These are phyloP conservation scores for Stenodera caucasica DNA, from an alignment of 2,888 invertebrate species.

Conservation along the genomic window DNA sequence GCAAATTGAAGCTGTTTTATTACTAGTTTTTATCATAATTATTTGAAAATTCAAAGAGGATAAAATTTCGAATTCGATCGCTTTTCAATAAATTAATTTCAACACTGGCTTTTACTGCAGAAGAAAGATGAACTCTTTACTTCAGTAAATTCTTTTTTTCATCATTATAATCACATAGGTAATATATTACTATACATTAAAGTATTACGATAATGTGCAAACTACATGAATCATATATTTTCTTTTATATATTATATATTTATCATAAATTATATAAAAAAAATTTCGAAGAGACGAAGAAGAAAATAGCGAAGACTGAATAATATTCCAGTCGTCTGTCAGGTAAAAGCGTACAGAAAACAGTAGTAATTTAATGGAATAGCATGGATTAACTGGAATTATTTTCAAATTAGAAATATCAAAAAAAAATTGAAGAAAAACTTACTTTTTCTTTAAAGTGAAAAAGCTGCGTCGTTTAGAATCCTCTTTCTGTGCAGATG, in stretches of 20 bases:
- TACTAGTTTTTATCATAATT: not conserved
- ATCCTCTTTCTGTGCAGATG: slow-evolving; percentile 86
- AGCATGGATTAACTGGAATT: slow-evolving; percentile 46
- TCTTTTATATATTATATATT: not conserved
- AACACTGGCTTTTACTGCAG: slow-evolving; percentile 39
- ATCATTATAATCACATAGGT: slow-evolving; percentile 37
- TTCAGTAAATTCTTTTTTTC: slow-evolving; percentile 37
- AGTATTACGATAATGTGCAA: slow-evolving; percentile 47
- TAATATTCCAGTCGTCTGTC: slow-evolving; percentile 36
- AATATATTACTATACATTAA: slow-evolving; percentile 47
- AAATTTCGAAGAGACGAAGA: slow-evolving; percentile 26
- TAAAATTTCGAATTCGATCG: slow-evolving; percentile 1
- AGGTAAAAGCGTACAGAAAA: slow-evolving; percentile 47
- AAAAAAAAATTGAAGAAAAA: slow-evolving; percentile 11
- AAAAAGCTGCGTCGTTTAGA: slow-evolving; percentile 96
- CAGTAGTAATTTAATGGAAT: slow-evolving; percentile 37
- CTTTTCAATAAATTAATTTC: slow-evolving; percentile 34
- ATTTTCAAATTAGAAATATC: not conserved
- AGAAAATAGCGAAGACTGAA: slow-evolving; percentile 37
- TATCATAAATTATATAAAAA: slow-evolving; percentile 36
- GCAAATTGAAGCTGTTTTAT: slow-evolving; percentile 38
- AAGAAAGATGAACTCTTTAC: slow-evolving; percentile 34
- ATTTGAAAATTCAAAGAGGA: no score
- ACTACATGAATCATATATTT: slow-evolving; percentile 47
- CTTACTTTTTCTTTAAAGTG: slow-evolving; percentile 97